phyloP scores from a whole-genome alignment of 2,888 invertebrate species.

The Ichneumoninae sp. region DNA sequence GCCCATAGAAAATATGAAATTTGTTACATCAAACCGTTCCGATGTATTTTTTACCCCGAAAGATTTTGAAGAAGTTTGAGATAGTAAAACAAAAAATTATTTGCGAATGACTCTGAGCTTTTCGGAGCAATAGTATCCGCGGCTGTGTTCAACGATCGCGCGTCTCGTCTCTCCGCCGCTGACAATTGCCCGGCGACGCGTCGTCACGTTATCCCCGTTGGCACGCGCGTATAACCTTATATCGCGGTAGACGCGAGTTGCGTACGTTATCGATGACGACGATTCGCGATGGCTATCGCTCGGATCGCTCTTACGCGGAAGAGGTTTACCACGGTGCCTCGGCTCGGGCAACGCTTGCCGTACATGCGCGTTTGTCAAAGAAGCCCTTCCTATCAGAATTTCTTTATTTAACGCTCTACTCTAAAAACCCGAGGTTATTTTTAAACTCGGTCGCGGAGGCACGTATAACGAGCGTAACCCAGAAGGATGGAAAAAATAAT shows the following conservation, averaged over 20 bases:
- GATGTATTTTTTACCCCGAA: not conserved
- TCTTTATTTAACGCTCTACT: conserved; percentile 9
- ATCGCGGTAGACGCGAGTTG: not conserved
- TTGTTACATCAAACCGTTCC: not conserved
- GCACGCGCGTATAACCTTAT: conserved; percentile 20
- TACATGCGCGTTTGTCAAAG: not conserved
- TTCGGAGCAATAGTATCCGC: not conserved
- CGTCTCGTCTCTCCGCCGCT: not conserved
- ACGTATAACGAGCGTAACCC: not conserved
- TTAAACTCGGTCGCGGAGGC: not conserved
- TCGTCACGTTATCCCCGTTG: not conserved
- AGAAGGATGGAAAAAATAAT: conserved; percentile 14
- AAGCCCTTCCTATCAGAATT: not conserved
- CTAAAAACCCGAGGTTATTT: conserved; percentile 7
- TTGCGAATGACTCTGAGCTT: not conserved
- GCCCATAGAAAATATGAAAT: not conserved
- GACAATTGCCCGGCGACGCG: not conserved
- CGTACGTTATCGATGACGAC: not conserved
- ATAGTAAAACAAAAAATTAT: not conserved
- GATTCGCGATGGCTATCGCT: not conserved
- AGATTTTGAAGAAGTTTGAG: not conserved
- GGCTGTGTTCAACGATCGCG: not conserved
- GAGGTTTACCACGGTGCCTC: not conserved
- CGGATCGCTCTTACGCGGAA: not conserved
- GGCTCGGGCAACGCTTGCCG: not conserved